Base-by-base conservation (phyloP, 2,113 vertebrate genomes). In the Damaliscus lunatus region DNA sequence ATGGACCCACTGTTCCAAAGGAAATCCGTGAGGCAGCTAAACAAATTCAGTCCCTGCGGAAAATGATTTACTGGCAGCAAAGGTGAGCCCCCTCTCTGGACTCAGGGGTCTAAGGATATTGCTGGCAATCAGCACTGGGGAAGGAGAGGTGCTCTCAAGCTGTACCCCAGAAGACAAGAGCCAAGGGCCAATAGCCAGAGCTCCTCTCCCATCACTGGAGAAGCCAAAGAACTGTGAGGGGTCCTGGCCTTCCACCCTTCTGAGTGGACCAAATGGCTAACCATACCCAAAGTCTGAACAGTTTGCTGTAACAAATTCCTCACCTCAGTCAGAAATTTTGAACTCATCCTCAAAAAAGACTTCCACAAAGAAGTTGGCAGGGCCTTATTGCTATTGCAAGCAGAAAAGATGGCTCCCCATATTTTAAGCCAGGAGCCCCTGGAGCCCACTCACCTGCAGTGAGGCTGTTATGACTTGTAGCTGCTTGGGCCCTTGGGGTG, bases 281-380 rank as follows among this genome's bases (percentile, higher is more conserved):
- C 21, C 10, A 85, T 4, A 94, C 43, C 86, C 77, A 25, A n/a
- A 87, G 15, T 82, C 27, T 91, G 27, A 14, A 59, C 36, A 53
- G 16, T 89, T 78, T 59, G 94, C 82, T 83, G 90, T 64, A 81
- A 90, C 33, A 85, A 94, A 97, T 81, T 95, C 62, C 52, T 85
- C 62, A 81, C 2, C 46, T 14, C 48, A 89, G 43, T 82, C 36
- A 86, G 27, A 94, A 88, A 92, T 74, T 64, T 90, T 67, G 64
- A 55, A 60, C 7, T 64, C 29, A 82, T 57, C 57, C 84, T 95
- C 89, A 89, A 96, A 53, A 93, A 33, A 78, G 7, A 59, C 55
- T 78, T 88, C 90, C 40, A 85, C 14, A 82, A 86, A 94, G 43
- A 96, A n/a, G 19, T 1, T 57, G 17, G 59, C 19, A 80, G 31